Evolutionary conservation across 35 echinoderm and acorn worm species (phyloP), one percentile per base, ranked within the genome.

Genomic region (Patiria miniata): DNA sequence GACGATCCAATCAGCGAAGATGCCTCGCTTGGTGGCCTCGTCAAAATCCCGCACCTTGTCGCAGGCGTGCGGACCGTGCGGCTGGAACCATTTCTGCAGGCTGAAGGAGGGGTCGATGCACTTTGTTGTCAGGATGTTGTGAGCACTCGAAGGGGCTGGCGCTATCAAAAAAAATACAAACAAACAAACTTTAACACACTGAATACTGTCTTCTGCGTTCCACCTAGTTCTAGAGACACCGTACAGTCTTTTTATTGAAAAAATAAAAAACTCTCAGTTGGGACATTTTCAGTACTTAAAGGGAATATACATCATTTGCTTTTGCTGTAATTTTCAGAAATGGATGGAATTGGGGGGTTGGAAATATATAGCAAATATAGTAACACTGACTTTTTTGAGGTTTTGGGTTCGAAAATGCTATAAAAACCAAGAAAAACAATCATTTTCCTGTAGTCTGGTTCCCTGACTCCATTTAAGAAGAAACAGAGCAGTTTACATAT

Each of bases 1-100:
- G 28, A 93, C 91, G 26, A 97, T 97, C 78, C 82, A 69, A 9
- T 87, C 69, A 1, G 94, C 91, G 34, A 78, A 33, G 14, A 93
- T 90, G 5, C 82, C 68, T 55, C 83, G 86, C 6, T 60, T 39
- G 22, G 84, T 85, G 15, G 94, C 94, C 54, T 97, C 91, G 6
- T 93, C 94, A 59, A 97, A 97, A 51, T 88, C 79, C 53, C 37
- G 37, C 15, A 97, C 83, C 65, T 90, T 97, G 5, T 89, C 51
- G 33, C 94, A 97, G 19, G 39, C 87, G 32, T 87, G 19, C 5
- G 83, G 69, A 30, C 91, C 94, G 58, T 86, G 76, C 21, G 94
- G 94, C 40, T 36, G 42, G 36, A 90, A 93, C 16, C 61, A 53
- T 80, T 90, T 89, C 38, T 78, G 76, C 8, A 82, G 79, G 76